phyloP scores from a whole-genome alignment of 2,888 invertebrate species.

The Penaeus monodon region DNA sequence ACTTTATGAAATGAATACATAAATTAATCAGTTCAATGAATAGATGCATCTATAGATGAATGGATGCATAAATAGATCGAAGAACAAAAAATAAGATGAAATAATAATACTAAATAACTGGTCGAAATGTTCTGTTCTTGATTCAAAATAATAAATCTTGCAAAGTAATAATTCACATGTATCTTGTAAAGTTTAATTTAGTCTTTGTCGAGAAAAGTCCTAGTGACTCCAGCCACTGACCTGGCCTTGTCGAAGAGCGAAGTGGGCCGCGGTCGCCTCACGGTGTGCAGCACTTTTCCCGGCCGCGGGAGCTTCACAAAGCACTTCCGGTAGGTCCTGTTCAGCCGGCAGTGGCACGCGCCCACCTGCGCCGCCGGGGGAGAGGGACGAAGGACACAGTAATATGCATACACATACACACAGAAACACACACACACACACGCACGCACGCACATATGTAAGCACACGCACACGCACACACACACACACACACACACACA shows the following conservation, averaged over 20 bases:
- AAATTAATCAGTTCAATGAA: too few species aligned
- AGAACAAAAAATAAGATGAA: too few species aligned
- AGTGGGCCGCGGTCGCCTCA: slow-evolving; percentile 45
- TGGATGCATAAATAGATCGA: too few species aligned
- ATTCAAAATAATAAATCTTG: too few species aligned
- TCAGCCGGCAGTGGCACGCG: slow-evolving; percentile 83
- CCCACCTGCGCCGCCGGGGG: slow-evolving; percentile 75
- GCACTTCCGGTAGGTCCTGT: slow-evolving; percentile 79
- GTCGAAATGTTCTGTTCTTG: too few species aligned
- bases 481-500: not conserved
- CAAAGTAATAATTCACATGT: too few species aligned
- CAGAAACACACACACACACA: not conserved
- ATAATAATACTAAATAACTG: too few species aligned
- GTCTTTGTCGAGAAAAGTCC: too few species aligned
- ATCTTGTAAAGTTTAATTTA: too few species aligned
- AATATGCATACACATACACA: too few species aligned
- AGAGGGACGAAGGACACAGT: not conserved
- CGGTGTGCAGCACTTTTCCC: slow-evolving; percentile 29
- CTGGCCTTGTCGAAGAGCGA: slow-evolving; percentile 52
- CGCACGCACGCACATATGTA: not conserved
- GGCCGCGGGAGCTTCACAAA: slow-evolving; percentile 68
- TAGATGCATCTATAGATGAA: too few species aligned
- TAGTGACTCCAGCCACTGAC: not conserved
- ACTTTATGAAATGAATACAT: too few species aligned
- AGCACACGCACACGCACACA: not conserved